phyloP scores from a whole-genome alignment of 2,797 vertebrate genomes.

The Xenops minutus region DNA sequence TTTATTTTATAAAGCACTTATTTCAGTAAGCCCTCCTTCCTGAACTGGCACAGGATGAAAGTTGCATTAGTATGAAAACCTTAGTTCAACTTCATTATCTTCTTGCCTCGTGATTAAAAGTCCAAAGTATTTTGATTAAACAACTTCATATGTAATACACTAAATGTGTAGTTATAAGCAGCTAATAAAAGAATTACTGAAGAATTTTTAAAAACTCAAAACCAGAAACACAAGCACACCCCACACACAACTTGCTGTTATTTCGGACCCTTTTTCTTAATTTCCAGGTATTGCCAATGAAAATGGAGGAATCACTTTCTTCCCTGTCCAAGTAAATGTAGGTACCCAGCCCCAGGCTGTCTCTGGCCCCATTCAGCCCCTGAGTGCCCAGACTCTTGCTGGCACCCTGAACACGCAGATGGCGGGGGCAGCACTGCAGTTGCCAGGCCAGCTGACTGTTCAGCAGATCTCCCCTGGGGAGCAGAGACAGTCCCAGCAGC shows the following conservation, averaged over 20 bases:
- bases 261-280: background rate
- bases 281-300: constrained; percentile 88
- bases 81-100: background rate
- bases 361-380: constrained; percentile 75
- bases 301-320: constrained; percentile 90
- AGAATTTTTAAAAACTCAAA: background rate
- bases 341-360: constrained; percentile 78
- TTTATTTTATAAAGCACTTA: background rate
- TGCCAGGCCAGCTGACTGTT: constrained; percentile 71
- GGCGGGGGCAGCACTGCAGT: constrained; percentile 69
- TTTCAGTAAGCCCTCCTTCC: background rate
- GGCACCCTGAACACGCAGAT: constrained; percentile 76
- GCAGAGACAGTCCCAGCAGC: constrained; percentile 36
- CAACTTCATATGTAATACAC: background rate
- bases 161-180: background rate
- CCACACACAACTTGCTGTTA: background rate
- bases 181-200: background rate
- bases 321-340: constrained; percentile 86
- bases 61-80: background rate
- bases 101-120: background rate
- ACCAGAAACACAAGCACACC: background rate
- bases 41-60: background rate
- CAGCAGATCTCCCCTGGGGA: constrained; percentile 72
- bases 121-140: background rate
- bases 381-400: constrained; percentile 78